A percentile compares a stretch with the other conserved stretches of the same genome.
Evolutionary conservation across 2,888 invertebrate genomes (phyloP).

Genomic region (Myopa testacea): DNA sequence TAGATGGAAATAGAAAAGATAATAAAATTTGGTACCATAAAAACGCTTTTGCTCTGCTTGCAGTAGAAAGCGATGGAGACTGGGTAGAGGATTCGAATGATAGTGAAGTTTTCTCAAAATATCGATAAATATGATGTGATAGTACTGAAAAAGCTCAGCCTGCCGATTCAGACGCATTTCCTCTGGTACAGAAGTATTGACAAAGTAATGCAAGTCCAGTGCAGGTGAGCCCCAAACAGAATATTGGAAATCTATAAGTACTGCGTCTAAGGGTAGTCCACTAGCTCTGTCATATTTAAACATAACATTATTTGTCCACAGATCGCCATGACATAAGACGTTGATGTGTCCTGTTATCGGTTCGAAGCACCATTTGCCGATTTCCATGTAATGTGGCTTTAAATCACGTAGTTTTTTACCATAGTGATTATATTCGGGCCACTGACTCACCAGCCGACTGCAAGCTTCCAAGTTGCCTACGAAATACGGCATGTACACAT

Average conservation of each 20-base stretch:
- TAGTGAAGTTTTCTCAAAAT: conserved; percentile 58
- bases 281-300: conserved; percentile 58
- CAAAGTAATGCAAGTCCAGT: conserved; percentile 64
- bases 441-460: conserved; percentile 55
- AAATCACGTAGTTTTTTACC: conserved; percentile 58
- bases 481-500: conserved; percentile 59
- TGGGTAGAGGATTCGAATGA: conserved; percentile 51
- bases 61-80: conserved; percentile 49
- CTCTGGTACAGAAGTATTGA: conserved; percentile 62
- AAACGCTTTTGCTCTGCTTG: conserved; percentile 52
- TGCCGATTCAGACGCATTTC: conserved; percentile 60
- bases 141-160: conserved; percentile 62
- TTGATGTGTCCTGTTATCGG: conserved; percentile 55
- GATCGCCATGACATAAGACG: conserved; percentile 65
- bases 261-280: conserved; percentile 57
- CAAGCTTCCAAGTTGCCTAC: conserved; percentile 61
- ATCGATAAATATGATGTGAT: conserved; percentile 55
- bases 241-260: conserved; percentile 66
- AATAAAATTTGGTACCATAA: conserved; percentile 48
- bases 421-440: conserved; percentile 58
- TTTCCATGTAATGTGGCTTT: conserved; percentile 59
- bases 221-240: conserved; percentile 67
- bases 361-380: conserved; percentile 61
- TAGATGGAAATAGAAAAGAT: no score
- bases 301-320: conserved; percentile 66